Percentiles rank a stretch among this genome's conserved stretches.
phyloP scores from a whole-genome alignment of 2,888 invertebrate genomes.

The Chesias legatella region DNA sequence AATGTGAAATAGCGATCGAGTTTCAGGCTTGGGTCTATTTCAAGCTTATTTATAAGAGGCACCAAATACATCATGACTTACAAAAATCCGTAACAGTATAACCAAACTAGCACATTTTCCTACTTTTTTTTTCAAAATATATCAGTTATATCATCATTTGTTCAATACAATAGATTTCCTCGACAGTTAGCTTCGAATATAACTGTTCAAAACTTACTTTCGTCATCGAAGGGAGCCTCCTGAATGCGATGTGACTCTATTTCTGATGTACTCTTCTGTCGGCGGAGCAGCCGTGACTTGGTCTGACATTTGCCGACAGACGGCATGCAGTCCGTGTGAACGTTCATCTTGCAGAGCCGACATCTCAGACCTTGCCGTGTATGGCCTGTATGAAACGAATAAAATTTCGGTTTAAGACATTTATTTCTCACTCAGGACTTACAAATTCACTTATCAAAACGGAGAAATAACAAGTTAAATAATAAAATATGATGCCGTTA shows the following conservation, averaged over 20 bases:
- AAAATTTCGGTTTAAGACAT: too few species aligned
- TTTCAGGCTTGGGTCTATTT: too few species aligned
- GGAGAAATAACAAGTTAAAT: too few species aligned
- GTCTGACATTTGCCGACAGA: conserved; percentile 91
- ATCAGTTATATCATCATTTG: conserved; percentile 9
- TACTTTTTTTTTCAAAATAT: too few species aligned
- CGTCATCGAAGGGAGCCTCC: conserved; percentile 84
- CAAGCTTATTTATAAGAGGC: too few species aligned
- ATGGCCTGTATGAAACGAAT: conserved; percentile 85
- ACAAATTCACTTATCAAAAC: too few species aligned
- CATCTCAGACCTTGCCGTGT: conserved; percentile 94
- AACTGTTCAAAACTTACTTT: conserved; percentile 83
- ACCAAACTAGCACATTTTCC: too few species aligned
- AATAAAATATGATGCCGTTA: too few species aligned
- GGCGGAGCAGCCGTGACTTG: conserved; percentile 89
- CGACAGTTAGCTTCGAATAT: not conserved
- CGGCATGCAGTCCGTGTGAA: conserved; percentile 93
- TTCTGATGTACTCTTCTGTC: conserved; percentile 94
- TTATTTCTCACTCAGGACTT: too few species aligned
- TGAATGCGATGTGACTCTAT: conserved; percentile 85
- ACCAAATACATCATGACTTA: too few species aligned
- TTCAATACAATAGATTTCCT: not conserved
- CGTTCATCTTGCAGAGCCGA: conserved; percentile 94
- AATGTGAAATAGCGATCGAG: too few species aligned
- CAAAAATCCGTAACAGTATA: too few species aligned